Conservation (phyloP, 2,888 invertebrate species). For the Colletes collaris region DNA sequence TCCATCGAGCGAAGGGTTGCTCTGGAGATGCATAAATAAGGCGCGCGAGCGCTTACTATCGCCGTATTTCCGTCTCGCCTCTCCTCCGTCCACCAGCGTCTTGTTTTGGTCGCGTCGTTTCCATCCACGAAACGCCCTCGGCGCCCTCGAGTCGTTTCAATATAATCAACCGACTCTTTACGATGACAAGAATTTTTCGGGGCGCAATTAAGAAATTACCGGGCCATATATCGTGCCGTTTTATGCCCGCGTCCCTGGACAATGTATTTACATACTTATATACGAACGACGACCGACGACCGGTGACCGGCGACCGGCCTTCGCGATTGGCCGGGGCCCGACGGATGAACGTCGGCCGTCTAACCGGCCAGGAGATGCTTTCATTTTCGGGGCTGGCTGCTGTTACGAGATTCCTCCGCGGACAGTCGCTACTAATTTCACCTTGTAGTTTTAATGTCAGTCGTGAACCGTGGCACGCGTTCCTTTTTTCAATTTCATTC, state of each 20-base stretch:
- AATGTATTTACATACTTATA: conserved; percentile 81
- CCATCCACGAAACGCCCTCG: conserved; percentile 68
- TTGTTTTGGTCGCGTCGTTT: conserved; percentile 34
- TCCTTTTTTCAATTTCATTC: conserved; percentile 4
- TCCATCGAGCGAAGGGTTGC: conserved; percentile 8
- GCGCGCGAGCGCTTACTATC: conserved; percentile 13
- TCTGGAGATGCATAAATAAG: conserved; percentile 39
- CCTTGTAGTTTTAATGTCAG: conserved; percentile 55
- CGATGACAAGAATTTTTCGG: conserved; percentile 82
- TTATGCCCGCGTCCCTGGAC: conserved; percentile 75
- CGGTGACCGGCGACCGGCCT: conserved; percentile 1
- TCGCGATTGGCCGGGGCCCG: conserved; percentile 69
- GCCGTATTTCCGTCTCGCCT: conserved; percentile 9
- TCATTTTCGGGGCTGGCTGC: conserved; percentile 34
- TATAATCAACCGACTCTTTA: conserved; percentile 80
- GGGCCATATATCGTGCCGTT: conserved; percentile 80
- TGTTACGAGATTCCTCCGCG: conserved; percentile 59
- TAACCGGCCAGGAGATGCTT: conserved; percentile 20
- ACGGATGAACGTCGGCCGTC: conserved; percentile 76
- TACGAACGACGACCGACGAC: conserved; percentile 41
- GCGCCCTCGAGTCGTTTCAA: conserved; percentile 75
- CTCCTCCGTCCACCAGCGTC: conserved; percentile 1
- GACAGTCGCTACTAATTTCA: conserved; percentile 60
- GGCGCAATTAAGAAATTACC: conserved; percentile 82
- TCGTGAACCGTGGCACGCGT: conserved; percentile 4